Evolutionary conservation across 2,113 vertebrate species (phyloP).

Genomic region (Cromileptes altivelis): DNA sequence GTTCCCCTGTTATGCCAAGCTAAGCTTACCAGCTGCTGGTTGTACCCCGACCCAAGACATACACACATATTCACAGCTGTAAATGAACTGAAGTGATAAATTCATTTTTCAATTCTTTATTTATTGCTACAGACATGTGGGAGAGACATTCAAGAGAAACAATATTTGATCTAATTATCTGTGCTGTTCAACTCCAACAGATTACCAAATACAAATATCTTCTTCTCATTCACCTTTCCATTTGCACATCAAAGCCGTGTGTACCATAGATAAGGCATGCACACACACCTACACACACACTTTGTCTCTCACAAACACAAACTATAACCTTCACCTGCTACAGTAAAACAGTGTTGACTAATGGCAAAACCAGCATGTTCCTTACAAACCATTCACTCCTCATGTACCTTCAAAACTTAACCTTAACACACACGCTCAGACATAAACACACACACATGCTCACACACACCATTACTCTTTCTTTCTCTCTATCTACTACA

Average conservation of each 20-base stretch:
- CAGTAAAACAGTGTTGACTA: constrained; percentile 60
- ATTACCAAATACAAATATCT: constrained; percentile 40
- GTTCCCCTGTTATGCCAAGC: neutral
- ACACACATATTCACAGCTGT: neutral
- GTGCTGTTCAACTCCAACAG: constrained; percentile 37
- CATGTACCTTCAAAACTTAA: constrained; percentile 59
- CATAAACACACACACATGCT: constrained; percentile 56
- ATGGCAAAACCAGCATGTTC: constrained; percentile 50
- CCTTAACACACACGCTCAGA: constrained; percentile 52
- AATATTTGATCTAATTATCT: constrained; percentile 44
- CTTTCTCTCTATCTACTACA: constrained; percentile 80
- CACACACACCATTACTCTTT: constrained; percentile 84
- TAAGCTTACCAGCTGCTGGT: neutral
- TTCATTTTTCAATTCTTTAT: neutral
- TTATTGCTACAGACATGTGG: neutral
- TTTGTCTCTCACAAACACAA: constrained; percentile 41
- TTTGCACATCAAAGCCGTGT: constrained; percentile 60
- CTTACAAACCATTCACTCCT: constrained; percentile 55
- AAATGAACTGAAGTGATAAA: neutral
- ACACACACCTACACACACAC: constrained; percentile 31
- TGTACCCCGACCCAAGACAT: neutral
- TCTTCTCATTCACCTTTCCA: constrained; percentile 27
- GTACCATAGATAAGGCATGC: constrained; percentile 52
- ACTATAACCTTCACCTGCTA: constrained; percentile 59
- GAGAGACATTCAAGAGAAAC: neutral